Evolutionary conservation across 2,888 invertebrate genomes (phyloP), one percentile per base, ranked within the genome.

Genomic region (Macaria liturata): DNA sequence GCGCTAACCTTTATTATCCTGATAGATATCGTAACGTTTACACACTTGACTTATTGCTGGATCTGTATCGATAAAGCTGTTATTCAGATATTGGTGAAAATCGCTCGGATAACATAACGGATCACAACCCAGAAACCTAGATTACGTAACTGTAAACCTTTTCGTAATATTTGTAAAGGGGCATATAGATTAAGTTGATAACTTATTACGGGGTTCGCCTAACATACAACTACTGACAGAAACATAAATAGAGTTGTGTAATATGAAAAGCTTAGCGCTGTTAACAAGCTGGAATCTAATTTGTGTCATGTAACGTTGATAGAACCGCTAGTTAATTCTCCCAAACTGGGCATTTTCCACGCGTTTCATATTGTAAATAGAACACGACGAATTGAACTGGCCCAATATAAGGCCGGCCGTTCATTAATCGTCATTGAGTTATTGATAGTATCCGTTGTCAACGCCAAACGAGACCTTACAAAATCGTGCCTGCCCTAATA

Each of bases 351-450:
- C 59, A 62, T 66, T 66, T 64, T 61, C 66, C 57, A 57, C 50
- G 57, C 60, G 61, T 59, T 59, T 44, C 54, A 31, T 55, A 53
- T 45, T 54, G 51, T 49, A 62, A 61, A 64, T 52, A 62, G 43
- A 37, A 32, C 53, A 54, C 48, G 62, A 68, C 62, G 71, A 72
- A 76, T 75, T 73, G 64, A 72, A 73, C 50, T 71, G 65, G 57
- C 70, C 70, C 65, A 71, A 66, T 78, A 74, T 72, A 75, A 72
- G 74, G 72, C 65, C 64, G 57, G 68, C 74, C 70, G 75, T 82
- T 80, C 75, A 77, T 83, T 80, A 78, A 80, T 83, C 72, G 70
- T 65, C 61, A 68, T 64, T 72, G 75, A 78, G 72, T 74, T 75
- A 80, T 75, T 66, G 73, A 71, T 75, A 65, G 63, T 74, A 70